Percentiles rank a stretch among this genome's conserved stretches.
Conservation (phyloP, 1,140 invertebrate genomes). For the Platorchestia sp. region DNA sequence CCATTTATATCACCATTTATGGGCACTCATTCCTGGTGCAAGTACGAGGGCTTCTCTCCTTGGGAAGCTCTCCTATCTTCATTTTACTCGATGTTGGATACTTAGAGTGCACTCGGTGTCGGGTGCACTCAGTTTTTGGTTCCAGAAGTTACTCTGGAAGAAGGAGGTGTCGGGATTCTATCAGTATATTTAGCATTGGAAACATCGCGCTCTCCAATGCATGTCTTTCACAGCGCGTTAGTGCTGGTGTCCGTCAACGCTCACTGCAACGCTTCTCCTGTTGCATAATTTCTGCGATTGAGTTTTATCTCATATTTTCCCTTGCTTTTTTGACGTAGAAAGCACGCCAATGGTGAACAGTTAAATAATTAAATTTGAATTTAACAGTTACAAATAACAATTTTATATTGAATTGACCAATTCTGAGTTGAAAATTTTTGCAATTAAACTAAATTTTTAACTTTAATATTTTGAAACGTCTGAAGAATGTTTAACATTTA, state of each 20-base stretch:
- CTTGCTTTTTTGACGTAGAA: too few relatives aligned
- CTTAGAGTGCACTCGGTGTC: neutral
- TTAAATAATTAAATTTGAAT: too few relatives aligned
- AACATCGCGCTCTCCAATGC: neutral
- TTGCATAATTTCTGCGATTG: neutral
- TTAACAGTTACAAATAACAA: too few relatives aligned
- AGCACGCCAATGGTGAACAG: too few relatives aligned
- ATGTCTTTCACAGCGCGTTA: neutral
- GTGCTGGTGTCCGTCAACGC: too few relatives aligned
- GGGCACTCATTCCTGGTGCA: neutral
- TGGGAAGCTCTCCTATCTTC: neutral
- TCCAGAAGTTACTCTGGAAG: neutral
- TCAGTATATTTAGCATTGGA: neutral
- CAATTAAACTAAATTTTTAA: too few relatives aligned
- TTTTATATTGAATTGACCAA: too few relatives aligned
- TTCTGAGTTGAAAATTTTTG: too few relatives aligned
- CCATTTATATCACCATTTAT: neutral
- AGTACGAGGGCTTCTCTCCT: neutral
- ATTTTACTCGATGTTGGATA: too few relatives aligned
- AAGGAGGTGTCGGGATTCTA: neutral
- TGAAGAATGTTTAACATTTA: too few relatives aligned
- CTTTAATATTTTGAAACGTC: too few relatives aligned
- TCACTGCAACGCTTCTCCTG: neutral
- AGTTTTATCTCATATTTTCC: too few relatives aligned
- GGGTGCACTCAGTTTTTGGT: neutral